Conservation (phyloP, 2,113 vertebrate genomes). For the Myotis brandtii region DNA sequence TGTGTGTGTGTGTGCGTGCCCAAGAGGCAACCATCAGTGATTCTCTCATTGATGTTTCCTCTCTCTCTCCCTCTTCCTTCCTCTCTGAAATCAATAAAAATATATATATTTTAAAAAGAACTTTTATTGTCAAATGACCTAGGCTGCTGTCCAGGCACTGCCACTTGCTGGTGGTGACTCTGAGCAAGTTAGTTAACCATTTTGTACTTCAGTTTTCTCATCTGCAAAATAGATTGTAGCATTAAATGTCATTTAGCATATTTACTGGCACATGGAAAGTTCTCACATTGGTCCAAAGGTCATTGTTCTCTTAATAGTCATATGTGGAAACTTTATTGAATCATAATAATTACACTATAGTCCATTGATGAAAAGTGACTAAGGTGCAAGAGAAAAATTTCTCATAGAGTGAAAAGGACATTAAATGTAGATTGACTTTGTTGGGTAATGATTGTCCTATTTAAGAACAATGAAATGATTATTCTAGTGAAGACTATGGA, state of each 20-base stretch:
- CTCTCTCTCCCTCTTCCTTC: no score
- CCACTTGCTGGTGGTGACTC: not conserved
- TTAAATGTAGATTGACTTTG: not conserved
- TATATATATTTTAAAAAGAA: no score
- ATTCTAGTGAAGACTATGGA: slow-evolving; percentile 10
- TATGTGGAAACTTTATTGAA: slow-evolving; percentile 16
- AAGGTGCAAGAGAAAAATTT: not conserved
- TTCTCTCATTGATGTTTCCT: no score
- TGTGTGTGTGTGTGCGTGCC: accelerated
- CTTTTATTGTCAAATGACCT: not conserved
- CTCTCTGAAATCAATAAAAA: no score
- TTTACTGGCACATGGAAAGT: not conserved
- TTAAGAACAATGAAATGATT: slow-evolving; percentile 5
- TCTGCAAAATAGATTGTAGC: not conserved
- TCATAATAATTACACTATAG: not conserved
- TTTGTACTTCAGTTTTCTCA: not conserved
- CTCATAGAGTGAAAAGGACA: not conserved
- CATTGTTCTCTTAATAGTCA: slow-evolving; percentile 18
- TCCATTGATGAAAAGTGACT: slow-evolving; percentile 40
- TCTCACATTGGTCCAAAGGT: slow-evolving; percentile 24
- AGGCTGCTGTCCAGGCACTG: not conserved
- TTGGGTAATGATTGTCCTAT: not conserved
- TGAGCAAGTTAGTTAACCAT: slow-evolving; percentile 1
- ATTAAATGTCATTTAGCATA: slow-evolving; percentile 16
- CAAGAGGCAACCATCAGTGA: no score